These are phyloP conservation scores for Phoxinus phoxinus DNA, from an alignment of 2,113 vertebrate species.

Conservation along the genomic window DNA sequence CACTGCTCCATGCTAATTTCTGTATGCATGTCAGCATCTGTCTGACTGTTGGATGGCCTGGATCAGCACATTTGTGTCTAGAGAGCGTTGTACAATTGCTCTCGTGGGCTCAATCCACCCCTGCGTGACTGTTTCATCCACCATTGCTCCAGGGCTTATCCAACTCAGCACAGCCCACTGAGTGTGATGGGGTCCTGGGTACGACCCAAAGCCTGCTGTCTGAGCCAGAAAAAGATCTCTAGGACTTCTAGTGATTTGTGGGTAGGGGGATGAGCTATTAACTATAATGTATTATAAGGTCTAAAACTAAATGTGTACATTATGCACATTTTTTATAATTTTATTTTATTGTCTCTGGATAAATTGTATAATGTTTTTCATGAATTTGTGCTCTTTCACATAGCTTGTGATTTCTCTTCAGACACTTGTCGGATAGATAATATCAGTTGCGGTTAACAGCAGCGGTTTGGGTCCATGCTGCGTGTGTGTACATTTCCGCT, in stretches of 20 bases:
- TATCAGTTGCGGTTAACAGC: not conserved
- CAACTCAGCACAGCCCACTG: conserved; percentile 19
- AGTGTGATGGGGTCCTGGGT: not conserved
- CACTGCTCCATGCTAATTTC: conserved; percentile 16
- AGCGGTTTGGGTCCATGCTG: not conserved
- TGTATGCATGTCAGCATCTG: conserved; percentile 47
- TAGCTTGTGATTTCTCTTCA: not conserved
- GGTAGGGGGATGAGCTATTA: conserved; percentile 35
- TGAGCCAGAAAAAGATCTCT: conserved; percentile 3
- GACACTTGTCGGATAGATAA: not conserved
- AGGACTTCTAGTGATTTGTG: not conserved
- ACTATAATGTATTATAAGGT: conserved; percentile 11
- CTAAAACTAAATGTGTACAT: not conserved
- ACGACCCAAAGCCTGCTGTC: not conserved
- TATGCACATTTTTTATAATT: too few species aligned
- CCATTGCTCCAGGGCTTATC: conserved; percentile 41
- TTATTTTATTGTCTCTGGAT: not conserved
- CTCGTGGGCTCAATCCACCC: conserved; percentile 48
- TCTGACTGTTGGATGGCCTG: conserved; percentile 43
- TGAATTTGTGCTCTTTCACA: not conserved
- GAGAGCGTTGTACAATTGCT: conserved; percentile 50
- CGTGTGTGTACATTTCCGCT: not conserved
- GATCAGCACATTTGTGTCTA: conserved; percentile 57
- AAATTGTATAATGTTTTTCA: conserved; percentile 10
- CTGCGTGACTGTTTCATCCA: conserved; percentile 46